Base-by-base conservation (phyloP, 2,797 vertebrate species). In the Thunnus albacares region DNA sequence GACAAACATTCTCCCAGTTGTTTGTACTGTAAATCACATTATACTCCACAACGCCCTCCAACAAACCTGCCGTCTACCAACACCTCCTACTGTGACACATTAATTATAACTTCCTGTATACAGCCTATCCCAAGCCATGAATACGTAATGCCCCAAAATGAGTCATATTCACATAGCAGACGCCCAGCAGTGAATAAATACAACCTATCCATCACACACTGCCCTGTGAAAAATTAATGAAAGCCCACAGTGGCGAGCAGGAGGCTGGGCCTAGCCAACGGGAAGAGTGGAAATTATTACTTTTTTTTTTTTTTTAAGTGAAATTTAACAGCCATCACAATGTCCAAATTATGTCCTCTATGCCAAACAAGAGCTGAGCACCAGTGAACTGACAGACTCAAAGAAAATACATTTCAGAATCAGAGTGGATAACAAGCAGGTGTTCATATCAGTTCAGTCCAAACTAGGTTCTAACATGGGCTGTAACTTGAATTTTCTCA, bases 91-190 rank as follows among this genome's bases (percentile, higher is more conserved):
- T 96, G 97, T 97, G 97, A 97, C 97, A 97, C 96, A 98, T 98
- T 98, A 97, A 98, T 98, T 98, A 98, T 96, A 96, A 97, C 96
- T 97, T 98, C 94, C 95, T 93, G 96, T 96, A 97, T 95, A 96
- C 96, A 95, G 95, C 95, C 96, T 95, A 96, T 98, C 97, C 97
- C 97, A 96, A 95, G 96, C 97, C 97, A 99, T 98, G 97, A 98
- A 98, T 99, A 98, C 96, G 94, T 98, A 98, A 99, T 98, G 97
- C 95, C 96, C 94, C 94, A 96, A 98, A 98, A 98, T 97, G 97
- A 98, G 96, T 97, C 96, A 97, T 97, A 97, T 97, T 97, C 97
- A 97, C 96, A 97, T 95, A 96, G 97, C 95, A 95, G 96, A 98
- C 96, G 94, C 96, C 96, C 96, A 96, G 94, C 96, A 85, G 96